Conservation (phyloP, 92 coral and sea anemone genomes). For the Porites rus region DNA sequence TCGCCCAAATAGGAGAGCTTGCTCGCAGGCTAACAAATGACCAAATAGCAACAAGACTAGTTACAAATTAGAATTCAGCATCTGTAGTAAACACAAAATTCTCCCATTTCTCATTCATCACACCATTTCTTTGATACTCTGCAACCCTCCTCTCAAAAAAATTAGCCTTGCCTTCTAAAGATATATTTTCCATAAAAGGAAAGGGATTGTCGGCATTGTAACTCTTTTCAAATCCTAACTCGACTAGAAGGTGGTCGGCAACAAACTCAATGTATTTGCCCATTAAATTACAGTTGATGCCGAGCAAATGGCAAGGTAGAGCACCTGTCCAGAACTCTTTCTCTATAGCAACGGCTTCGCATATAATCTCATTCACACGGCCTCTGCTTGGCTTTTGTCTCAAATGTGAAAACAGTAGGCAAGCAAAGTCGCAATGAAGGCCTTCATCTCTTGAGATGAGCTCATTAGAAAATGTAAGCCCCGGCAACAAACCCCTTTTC, state of each 20-base stretch:
- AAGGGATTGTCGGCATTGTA: conserved; percentile 72
- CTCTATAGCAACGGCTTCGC: conserved; percentile 78
- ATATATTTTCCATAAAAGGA: conserved; percentile 82
- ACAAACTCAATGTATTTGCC: conserved; percentile 83
- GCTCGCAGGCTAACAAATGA: not conserved
- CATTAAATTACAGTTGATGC: conserved; percentile 80
- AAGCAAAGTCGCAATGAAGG: conserved; percentile 87
- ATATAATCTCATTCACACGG: conserved; percentile 63
- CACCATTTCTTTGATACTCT: conserved; percentile 82
- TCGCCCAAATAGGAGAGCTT: not conserved
- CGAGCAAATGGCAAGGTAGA: conserved; percentile 70
- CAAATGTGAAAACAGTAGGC: conserved; percentile 72
- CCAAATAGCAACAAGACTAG: not conserved
- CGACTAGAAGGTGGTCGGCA: conserved; percentile 77
- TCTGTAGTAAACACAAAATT: conserved; percentile 67
- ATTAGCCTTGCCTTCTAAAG: conserved; percentile 81
- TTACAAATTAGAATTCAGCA: conserved; percentile 67
- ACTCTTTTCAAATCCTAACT: conserved; percentile 57
- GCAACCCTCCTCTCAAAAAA: conserved; percentile 79
- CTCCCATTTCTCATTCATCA: conserved; percentile 65
- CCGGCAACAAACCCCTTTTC: conserved; percentile 77
- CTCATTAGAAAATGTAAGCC: conserved; percentile 82
- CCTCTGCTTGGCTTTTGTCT: conserved; percentile 59
- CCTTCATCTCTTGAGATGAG: conserved; percentile 87
- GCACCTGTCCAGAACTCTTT: conserved; percentile 79